Base-by-base conservation (phyloP, 2,797 vertebrate genomes). In the Myiotriccus ornatus region DNA sequence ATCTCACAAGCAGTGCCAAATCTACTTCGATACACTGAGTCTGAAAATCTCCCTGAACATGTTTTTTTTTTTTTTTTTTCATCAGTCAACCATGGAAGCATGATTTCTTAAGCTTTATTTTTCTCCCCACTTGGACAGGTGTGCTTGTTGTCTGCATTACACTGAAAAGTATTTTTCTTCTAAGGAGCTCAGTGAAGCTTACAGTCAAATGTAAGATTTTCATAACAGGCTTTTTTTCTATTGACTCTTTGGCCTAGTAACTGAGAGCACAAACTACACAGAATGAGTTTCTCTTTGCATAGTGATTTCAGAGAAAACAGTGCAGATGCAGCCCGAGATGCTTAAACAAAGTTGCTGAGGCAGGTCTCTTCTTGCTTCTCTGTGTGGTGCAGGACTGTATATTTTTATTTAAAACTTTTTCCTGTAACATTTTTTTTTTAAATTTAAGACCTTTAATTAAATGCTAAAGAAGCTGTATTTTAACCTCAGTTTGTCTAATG, bases 371-470 rank as follows among this genome's bases (percentile, higher is more conserved):
- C 93, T 95, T 87, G 74, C 8, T 82, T 71, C 27, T 64, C 35
- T 7, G 2, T 71, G 49, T 55, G 50, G 50, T 69, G 55, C 8
- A 69, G 4, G 13, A 64, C 27, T 52, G 3, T 0, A 15, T 23
- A 8, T 49, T 69, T 76, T 67, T 23, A 59, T 76, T 84, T 74
- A 64, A 86, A 88, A 41, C 6, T 28, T 25, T 76, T 89, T 84
- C 55, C 44, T 60, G 2, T 9, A 23, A 11, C 5, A 4, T 9
- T 7, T 21, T 7, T 20, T 74, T 75, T 74, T 74, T 65, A 3
- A 63, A 75, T 91, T 50, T 22, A 74, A 84, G n/a, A 13, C 34
- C 27, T 87, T 84, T 90, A 94, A 92, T 92, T 87, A 91, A 68
- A 75, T 78, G 43, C 18, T 64, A 69, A 91, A 91, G 49, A 60